Base-by-base conservation (phyloP, 2,888 invertebrate genomes). In the Cyaniris semiargus region DNA sequence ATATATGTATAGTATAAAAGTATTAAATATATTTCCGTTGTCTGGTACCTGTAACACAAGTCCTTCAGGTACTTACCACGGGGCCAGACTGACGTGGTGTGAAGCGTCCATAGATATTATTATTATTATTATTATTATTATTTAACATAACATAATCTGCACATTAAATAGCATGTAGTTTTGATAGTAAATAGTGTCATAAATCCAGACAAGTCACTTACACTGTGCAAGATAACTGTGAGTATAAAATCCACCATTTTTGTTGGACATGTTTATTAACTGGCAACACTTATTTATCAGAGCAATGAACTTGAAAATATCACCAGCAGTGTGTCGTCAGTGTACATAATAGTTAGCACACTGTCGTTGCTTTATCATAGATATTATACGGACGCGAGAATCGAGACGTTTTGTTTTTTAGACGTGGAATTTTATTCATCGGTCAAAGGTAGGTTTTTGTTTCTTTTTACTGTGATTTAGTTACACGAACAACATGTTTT, bases 261-360 rank as follows among this genome's bases (percentile, higher is more conserved):
- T 58, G 21, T 58, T 58, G 21, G 10, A 13, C 21, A 23, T 23
- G 21, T 23, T 21, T 23, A 60, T 60, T 21, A 58, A 8, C 60
- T 60, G 60, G 21, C 60, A 60, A 23, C 23, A 21, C 13, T 60
- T 21, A 3, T 60, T 23, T 60, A 23, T 60, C 60, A 60, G 13
- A 60, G 60, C 60, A 60, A 60, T 60, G 58, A 58, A 58, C 58
- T 58, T 58, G 58, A 53, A n/a, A 58, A 58, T 56, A 56, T 56
- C n/a, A n/a, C n/a, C 18, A 56, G 56, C n/a, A 21, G 58, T 58
- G 6, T n/a, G 2, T 7, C 8, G 10, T 10, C 44, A 44, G 58
- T 21, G n/a, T 58, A 58, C 21, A 21, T 21, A 58, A n/a, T 56
- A n/a, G 7, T 58, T 58, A 58, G 58, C 58, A 21, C 8, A 21